Conservation (phyloP, 2,113 vertebrate species). For the Ellobius talpinus region DNA sequence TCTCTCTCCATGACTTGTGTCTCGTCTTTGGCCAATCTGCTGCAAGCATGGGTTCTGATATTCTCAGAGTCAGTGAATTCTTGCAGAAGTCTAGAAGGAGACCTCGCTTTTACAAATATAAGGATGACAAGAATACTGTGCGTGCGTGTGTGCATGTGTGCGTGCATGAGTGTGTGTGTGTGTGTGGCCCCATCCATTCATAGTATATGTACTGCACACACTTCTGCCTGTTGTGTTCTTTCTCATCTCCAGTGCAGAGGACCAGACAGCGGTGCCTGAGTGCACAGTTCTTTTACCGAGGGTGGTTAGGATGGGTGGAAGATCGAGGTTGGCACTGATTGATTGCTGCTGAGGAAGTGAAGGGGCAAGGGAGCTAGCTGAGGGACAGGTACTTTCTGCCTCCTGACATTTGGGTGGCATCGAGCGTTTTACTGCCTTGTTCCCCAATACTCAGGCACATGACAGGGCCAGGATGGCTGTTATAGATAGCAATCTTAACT, state of each 20-base stretch:
- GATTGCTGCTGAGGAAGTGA: neutral
- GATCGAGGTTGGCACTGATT: neutral
- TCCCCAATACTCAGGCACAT: neutral
- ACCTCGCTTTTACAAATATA: neutral
- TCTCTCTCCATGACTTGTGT: neutral
- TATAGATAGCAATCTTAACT: neutral
- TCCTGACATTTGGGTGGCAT: neutral
- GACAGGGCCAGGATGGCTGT: neutral
- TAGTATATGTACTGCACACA: neutral
- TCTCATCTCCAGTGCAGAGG: neutral
- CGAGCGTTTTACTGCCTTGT: neutral
- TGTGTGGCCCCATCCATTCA: too few relatives aligned
- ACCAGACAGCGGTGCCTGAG: neutral
- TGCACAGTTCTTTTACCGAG: accelerated
- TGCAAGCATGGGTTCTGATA: neutral
- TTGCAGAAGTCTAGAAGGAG: neutral
- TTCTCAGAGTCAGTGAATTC: neutral
- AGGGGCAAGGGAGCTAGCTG: neutral
- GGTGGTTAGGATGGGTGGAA: too few relatives aligned
- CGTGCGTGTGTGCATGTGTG: neutral
- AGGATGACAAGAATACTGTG: neutral
- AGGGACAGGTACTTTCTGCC: neutral
- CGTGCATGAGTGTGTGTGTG: too few relatives aligned
- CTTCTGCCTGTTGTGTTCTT: neutral
- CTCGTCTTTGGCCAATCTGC: neutral